A percentile compares a stretch with the other conserved stretches of the same genome.
Evolutionary conservation across 2,113 vertebrate species (phyloP).

Genomic region (Dicrurus megarhynchus): DNA sequence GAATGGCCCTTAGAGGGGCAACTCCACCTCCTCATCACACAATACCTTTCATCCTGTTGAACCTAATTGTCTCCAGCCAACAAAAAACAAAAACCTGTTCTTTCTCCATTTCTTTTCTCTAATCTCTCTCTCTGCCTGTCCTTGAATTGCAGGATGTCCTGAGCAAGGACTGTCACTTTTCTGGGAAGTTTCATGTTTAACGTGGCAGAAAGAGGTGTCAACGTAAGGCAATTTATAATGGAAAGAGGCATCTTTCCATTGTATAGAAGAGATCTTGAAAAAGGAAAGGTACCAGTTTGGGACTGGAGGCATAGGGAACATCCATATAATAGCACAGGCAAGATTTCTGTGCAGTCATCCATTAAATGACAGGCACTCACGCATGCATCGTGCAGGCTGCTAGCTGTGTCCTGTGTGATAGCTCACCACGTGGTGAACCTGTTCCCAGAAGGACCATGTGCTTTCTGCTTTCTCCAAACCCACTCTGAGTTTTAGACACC

Average conservation of each 20-base stretch:
- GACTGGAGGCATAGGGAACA: background rate
- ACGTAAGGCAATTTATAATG: background rate
- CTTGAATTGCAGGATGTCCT: background rate
- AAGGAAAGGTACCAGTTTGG: background rate
- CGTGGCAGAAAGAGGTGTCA: background rate
- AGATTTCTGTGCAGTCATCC: background rate
- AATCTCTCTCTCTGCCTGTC: background rate
- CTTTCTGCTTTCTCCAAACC: background rate
- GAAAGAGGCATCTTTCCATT: background rate
- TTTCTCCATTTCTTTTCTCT: background rate
- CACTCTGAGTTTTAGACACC: background rate
- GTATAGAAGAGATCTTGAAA: background rate
- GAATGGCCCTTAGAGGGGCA: background rate
- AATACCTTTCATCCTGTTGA: background rate
- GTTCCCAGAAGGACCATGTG: background rate
- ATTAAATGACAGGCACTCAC: background rate
- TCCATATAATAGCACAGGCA: background rate
- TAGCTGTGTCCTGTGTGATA: background rate
- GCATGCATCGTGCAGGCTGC: background rate
- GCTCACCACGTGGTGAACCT: fast-evolving
- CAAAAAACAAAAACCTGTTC: background rate
- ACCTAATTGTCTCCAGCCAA: background rate
- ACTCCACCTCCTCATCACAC: background rate
- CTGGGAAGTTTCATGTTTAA: background rate
- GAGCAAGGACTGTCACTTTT: background rate